Evolutionary conservation across 1,140 invertebrate genomes (phyloP), one percentile per base, ranked within the genome.

Genomic region (Lineus longissimus): DNA sequence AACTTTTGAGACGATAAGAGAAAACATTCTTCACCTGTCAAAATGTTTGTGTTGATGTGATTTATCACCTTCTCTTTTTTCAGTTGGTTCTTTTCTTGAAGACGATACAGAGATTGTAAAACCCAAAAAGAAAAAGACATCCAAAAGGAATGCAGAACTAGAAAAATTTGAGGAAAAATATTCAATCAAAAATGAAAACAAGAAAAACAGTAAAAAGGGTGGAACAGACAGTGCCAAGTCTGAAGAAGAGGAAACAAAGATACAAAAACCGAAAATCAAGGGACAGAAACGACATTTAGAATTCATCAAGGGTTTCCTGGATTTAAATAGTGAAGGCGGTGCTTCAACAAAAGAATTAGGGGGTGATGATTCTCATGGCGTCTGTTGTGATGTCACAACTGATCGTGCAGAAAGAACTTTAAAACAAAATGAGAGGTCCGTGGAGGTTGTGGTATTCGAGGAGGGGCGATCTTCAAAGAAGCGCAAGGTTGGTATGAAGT

Each of bases 241-340:
- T 19, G 36, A 45, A 43, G 30, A 59, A 30, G 33, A 29, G 59
- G 33, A 45, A 11, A 22, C 15, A 15, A 41, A 45, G 22, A n/a
- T 17, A 64, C 19, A 57, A 41, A 41, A 27, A 59, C n/a, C 36
- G 22, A 25, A 22, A 63, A n/a, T 59, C 23, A 30, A 29, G 36
- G 30, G 25, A 55, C 30, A 27, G 19, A 41, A 58, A 55, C 27
- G 41, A 58, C 30, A 59, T 33, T n/a, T n/a, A 6, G 55, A 41
- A 36, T 33, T n/a, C 4, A 36, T 36, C 15, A 36, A 36, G 15
- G 33, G 15, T 7, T 36, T 36, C 15, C 33, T 36, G 15, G 33
- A 36, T 36, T 4, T 36, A 36, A 36, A 36, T 4, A 15, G 6
- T 7, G 33, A 36, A 4, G 15, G 15, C 4, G 15, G 15, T 36